A percentile compares a stretch with the other conserved stretches of the same genome.
Conservation (phyloP, 1,140 invertebrate species). For the Meloidogyne floridensis region DNA sequence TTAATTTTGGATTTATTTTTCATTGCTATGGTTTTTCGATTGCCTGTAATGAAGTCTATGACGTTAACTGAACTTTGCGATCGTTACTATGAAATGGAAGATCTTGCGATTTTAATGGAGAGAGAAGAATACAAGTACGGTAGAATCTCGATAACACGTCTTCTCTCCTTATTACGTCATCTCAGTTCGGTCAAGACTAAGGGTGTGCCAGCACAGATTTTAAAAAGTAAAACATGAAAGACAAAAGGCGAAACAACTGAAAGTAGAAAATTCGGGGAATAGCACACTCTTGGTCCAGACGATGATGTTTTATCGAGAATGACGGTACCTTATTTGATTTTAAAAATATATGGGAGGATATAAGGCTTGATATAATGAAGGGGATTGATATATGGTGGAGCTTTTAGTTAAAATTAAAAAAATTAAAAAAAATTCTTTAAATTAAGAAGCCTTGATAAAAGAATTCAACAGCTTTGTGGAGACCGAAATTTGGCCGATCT, state of each 20-base stretch:
- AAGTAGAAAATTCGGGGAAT: no score
- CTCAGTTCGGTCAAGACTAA: background rate
- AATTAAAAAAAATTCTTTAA: background rate
- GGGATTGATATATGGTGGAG: no score
- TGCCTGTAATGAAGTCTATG: constrained; percentile 66
- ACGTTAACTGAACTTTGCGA: constrained; percentile 59
- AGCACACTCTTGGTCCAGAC: no score
- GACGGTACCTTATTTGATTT: no score
- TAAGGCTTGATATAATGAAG: background rate
- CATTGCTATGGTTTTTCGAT: constrained; percentile 61
- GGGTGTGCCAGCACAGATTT: no score
- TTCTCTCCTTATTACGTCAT: background rate
- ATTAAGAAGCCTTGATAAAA: constrained; percentile 57
- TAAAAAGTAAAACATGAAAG: no score
- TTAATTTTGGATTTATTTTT: constrained; percentile 61
- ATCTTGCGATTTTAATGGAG: constrained; percentile 55
- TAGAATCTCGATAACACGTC: background rate
- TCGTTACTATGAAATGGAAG: constrained; percentile 51
- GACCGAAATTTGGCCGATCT: constrained; percentile 59
- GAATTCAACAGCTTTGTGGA: constrained; percentile 55
- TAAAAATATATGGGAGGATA: no score
- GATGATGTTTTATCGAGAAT: no score
- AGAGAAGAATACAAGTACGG: constrained; percentile 62
- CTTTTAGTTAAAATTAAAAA: constrained; percentile 11
- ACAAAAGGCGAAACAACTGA: no score